Evolutionary conservation across 1,140 invertebrate species (phyloP).

Genomic region (Elysia chlorotica): DNA sequence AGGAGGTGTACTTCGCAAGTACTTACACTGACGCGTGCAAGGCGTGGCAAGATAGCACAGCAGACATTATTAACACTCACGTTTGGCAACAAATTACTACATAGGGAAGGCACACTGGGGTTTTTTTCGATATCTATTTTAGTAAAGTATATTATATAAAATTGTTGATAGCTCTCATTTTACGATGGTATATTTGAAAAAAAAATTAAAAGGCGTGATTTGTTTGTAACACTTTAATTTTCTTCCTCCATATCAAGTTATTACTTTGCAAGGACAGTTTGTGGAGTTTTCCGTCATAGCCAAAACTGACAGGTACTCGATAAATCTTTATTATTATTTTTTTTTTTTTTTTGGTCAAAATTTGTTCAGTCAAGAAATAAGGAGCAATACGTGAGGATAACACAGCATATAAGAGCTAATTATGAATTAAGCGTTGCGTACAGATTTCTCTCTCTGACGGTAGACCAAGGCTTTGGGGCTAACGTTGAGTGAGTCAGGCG

Average conservation of each 20-base stretch:
- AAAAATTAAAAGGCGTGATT: background rate
- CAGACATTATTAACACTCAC: too few relatives aligned
- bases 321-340: background rate
- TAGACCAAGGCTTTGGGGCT: constrained; percentile 66
- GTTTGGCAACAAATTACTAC: too few relatives aligned
- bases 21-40: too few relatives aligned
- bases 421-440: too few relatives aligned
- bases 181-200: background rate
- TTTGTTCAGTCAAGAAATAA: background rate
- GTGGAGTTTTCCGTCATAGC: background rate
- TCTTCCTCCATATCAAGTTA: too few relatives aligned
- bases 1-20: too few relatives aligned
- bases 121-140: too few relatives aligned
- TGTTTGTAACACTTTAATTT: background rate
- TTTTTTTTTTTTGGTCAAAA: background rate
- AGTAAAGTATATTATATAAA: too few relatives aligned
- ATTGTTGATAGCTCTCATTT: background rate
- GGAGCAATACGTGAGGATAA: constrained; percentile 95
- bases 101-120: too few relatives aligned
- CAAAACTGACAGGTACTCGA: background rate
- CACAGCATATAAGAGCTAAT: too few relatives aligned
- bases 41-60: too few relatives aligned
- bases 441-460: too few relatives aligned
- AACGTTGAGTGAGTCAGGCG: background rate
- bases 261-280: background rate